phyloP scores from a whole-genome alignment of 2,888 invertebrate genomes.

The Lochmaea capreae region DNA sequence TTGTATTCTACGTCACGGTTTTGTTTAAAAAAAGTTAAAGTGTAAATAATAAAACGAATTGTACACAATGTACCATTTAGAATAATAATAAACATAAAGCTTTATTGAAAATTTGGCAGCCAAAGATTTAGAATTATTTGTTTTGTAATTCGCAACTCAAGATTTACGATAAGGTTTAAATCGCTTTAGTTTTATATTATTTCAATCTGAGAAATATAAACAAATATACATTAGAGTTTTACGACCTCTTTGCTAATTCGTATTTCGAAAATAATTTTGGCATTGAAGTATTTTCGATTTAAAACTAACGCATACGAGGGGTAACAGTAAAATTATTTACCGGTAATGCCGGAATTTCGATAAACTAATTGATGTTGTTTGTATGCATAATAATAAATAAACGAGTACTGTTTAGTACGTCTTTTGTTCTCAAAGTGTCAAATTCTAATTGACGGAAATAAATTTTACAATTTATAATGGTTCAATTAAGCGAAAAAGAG shows the following conservation, averaged over 20 bases:
- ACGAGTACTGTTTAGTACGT: too few species aligned
- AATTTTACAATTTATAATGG: too few species aligned
- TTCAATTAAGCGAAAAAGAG: too few species aligned
- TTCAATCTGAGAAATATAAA: background rate
- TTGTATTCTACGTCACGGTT: too few species aligned
- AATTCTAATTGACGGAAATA: too few species aligned
- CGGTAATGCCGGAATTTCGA: too few species aligned
- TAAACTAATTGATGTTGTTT: too few species aligned
- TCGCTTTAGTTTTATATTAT: background rate
- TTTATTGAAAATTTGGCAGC: background rate
- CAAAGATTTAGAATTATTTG: background rate
- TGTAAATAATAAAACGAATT: background rate
- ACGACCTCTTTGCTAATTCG: background rate
- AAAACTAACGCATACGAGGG: background rate
- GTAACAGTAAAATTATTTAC: too few species aligned
- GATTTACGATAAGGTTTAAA: background rate
- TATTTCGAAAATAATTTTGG: conserved; percentile 3
- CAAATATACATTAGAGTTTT: background rate
- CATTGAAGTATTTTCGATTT: background rate
- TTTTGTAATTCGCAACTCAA: background rate
- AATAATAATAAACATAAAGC: background rate
- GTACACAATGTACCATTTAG: background rate
- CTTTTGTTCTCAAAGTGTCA: too few species aligned
- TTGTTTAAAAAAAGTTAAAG: too few species aligned
- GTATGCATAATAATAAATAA: too few species aligned